A percentile compares a stretch with the other conserved stretches of the same genome.
phyloP scores from a whole-genome alignment of 2,113 vertebrate species.

The Melanotaenia duboulayi region DNA sequence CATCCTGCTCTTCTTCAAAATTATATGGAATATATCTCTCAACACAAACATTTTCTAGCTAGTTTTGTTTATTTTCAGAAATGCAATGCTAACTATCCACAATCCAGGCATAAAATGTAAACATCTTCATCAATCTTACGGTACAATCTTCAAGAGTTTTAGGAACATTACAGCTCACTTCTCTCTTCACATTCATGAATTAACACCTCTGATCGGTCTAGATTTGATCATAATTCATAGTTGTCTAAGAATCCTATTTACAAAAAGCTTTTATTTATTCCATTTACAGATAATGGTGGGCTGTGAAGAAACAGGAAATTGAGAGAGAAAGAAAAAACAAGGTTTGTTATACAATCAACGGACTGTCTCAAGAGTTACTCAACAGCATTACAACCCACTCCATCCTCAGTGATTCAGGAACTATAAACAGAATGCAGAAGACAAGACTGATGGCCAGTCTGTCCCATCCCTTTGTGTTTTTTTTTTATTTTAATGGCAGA shows the following conservation, averaged over 20 bases:
- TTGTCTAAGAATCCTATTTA: conserved; percentile 16
- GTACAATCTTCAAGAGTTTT: not conserved
- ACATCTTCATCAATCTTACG: not conserved
- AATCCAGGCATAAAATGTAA: not conserved
- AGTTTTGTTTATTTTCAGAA: no score
- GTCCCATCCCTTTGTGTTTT: conserved; percentile 39
- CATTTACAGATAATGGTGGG: conserved; percentile 27
- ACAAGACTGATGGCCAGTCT: conserved; percentile 47
- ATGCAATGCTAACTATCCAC: not conserved
- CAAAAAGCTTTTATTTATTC: conserved; percentile 17
- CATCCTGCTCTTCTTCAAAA: not conserved
- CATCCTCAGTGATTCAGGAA: conserved; percentile 60
- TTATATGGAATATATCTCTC: no score
- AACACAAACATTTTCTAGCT: no score
- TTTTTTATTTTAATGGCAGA: conserved; percentile 46
- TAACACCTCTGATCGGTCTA: conserved; percentile 12
- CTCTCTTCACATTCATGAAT: conserved; percentile 10
- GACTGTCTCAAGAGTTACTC: conserved; percentile 59
- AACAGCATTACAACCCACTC: conserved; percentile 60
- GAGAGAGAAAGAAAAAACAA: conserved; percentile 15
- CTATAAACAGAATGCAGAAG: conserved; percentile 62
- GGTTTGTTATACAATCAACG: conserved; percentile 49
- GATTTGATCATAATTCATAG: conserved; percentile 23
- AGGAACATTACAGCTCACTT: not conserved
- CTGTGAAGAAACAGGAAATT: conserved; percentile 39